Evolutionary conservation across 2,797 vertebrate species (phyloP).

Genomic region (Poeciliopsis turneri): DNA sequence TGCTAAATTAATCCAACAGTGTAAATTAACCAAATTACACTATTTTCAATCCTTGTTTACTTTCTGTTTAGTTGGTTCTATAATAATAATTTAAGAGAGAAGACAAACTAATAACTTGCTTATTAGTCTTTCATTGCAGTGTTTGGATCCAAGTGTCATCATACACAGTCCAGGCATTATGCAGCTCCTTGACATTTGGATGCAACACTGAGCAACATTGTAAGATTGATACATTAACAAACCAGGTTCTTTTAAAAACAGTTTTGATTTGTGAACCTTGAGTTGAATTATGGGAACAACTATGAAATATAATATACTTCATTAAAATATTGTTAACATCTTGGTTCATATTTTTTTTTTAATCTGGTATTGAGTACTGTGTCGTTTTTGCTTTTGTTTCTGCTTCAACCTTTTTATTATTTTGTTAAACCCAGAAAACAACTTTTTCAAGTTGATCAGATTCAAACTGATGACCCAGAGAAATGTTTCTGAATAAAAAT

Average conservation of each 20-base stretch:
- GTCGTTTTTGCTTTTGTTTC: background rate
- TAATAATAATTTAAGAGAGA: too few relatives aligned
- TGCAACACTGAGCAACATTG: background rate
- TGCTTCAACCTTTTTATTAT: background rate
- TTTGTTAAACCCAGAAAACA: background rate
- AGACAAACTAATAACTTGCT: too few relatives aligned
- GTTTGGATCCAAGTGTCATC: background rate
- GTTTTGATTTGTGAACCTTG: background rate
- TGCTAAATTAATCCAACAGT: background rate
- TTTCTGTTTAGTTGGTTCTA: background rate
- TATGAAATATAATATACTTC: too few relatives aligned
- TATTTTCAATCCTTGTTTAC: background rate
- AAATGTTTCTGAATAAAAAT: background rate
- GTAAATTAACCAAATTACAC: background rate
- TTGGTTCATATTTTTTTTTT: background rate
- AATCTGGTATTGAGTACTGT: background rate
- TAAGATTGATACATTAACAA: background rate
- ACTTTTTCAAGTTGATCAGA: background rate
- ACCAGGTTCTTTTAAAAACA: background rate
- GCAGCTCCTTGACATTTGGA: background rate
- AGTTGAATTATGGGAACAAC: background rate
- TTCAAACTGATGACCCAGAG: background rate
- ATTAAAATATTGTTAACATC: background rate
- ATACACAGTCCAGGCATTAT: too few relatives aligned
- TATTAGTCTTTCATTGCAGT: background rate